Evolutionary conservation across 2,797 vertebrate genomes (phyloP), one percentile per base, ranked within the genome.

Genomic region (Anguilla megastoma): DNA sequence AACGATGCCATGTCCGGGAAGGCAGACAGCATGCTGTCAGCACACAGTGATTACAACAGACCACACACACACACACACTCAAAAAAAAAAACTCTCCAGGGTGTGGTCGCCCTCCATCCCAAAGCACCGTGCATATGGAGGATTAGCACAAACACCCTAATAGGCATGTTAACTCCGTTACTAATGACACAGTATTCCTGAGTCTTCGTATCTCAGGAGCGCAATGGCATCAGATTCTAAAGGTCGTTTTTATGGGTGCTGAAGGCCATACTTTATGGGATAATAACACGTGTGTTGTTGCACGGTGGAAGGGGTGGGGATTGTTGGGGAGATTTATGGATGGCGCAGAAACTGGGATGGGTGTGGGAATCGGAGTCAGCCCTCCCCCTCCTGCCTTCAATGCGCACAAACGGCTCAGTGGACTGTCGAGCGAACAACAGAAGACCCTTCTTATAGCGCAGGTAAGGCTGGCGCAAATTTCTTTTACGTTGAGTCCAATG

Each of bases 401-500:
- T 88, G 88, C 90, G 71, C 76, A 60, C 87, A 89, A 86, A 90
- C 66, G 90, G 90, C 92, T 91, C 63, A 84, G 85, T 45, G n/a
- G 82, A 66, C 84, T 18, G 50, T 69, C 87, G 71, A 76, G 58
- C 27, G 56, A 52, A 69, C 85, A 33, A 60, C 21, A 88, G 52
- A 63, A 79, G 88, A 90, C 48, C 86, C 90, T 92, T 89, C 52
- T 36, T 85, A 87, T 88, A 88, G 66, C 88, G 88, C 90, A 93
- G 94, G 96, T 96, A 90, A 94, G 95, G 90, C 30, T 50, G 45
- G 5, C 79, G 79, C 45, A 21, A 45, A 16, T 50, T 8, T 82
- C 21, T 45, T 79, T 21, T 36, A 18, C 2, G 2, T 21, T 9
- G 14, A 45, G 10, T 79, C 74, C 74, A 79, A 74, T 74, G 10